Evolutionary conservation across 1,140 invertebrate species (phyloP).

Genomic region (Eciton burchellii): DNA sequence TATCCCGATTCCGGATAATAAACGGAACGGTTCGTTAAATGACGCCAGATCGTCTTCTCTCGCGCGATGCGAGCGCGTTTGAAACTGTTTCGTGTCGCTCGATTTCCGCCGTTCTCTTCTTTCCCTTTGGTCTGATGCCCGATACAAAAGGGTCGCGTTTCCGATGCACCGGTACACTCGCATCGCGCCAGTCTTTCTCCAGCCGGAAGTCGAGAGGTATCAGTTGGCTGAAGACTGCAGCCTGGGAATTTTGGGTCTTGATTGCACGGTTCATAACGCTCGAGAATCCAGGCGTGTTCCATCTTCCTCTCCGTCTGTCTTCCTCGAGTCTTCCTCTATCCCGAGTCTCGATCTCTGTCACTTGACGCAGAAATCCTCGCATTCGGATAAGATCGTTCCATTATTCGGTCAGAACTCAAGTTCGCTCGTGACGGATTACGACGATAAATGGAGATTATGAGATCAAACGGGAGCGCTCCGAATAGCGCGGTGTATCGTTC

Average conservation of each 20-base stretch:
- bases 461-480: background rate
- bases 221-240: constrained; percentile 66
- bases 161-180: constrained; percentile 18
- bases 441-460: background rate
- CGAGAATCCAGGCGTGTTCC: constrained; percentile 25
- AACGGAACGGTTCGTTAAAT: constrained; percentile 20
- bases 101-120: background rate
- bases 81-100: background rate
- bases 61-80: background rate
- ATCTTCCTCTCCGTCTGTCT: background rate
- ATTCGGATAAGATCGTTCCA: constrained; percentile 50
- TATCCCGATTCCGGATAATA: constrained; percentile 2
- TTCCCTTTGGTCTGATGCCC: constrained; percentile 3
- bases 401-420: constrained; percentile 53
- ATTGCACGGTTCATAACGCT: constrained; percentile 79
- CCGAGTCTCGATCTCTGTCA: constrained; percentile 14
- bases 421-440: constrained; percentile 29
- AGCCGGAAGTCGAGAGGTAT: constrained; percentile 67
- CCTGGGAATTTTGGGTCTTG: constrained; percentile 68
- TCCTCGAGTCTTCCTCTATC: background rate
- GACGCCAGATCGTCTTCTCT: background rate
- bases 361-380: constrained; percentile 4
- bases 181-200: constrained; percentile 43
- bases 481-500: constrained; percentile 34
- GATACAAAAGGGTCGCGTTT: background rate